phyloP scores from a whole-genome alignment of 1,140 invertebrate species.

The Neodiprion virginianus region DNA sequence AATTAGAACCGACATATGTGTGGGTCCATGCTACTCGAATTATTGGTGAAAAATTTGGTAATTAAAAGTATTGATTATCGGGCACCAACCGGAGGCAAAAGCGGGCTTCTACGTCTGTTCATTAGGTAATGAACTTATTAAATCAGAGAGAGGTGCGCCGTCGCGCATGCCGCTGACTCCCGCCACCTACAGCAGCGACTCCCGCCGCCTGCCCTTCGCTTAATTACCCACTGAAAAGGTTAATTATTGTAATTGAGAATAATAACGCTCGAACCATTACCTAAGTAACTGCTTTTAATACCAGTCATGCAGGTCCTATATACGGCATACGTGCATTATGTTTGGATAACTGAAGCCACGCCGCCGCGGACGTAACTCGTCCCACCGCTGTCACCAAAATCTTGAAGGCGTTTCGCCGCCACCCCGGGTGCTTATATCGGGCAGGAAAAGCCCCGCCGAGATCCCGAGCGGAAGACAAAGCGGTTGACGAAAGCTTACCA shows the following conservation, averaged over 20 bases:
- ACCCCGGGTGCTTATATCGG: neutral
- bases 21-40: slow-evolving; percentile 27
- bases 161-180: slow-evolving; percentile 34
- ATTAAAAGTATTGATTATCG: slow-evolving; percentile 61
- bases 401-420: no score
- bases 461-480: neutral
- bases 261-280: slow-evolving; percentile 36
- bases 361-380: no score
- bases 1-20: slow-evolving; percentile 45
- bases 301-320: neutral
- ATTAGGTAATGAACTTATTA: slow-evolving; percentile 60
- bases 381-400: no score
- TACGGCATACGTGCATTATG: no score
- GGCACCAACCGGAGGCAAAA: neutral
- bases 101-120: slow-evolving; percentile 49
- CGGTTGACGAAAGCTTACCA: slow-evolving; percentile 5
- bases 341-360: no score
- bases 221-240: slow-evolving; percentile 46
- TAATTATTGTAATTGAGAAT: slow-evolving; percentile 47
- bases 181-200: slow-evolving; percentile 17
- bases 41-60: slow-evolving; percentile 42
- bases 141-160: slow-evolving; percentile 45
- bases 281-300: slow-evolving; percentile 31
- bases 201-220: slow-evolving; percentile 33
- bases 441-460: neutral